Evolutionary conservation across 2,888 invertebrate species (phyloP).

Genomic region (Athalia circularis): DNA sequence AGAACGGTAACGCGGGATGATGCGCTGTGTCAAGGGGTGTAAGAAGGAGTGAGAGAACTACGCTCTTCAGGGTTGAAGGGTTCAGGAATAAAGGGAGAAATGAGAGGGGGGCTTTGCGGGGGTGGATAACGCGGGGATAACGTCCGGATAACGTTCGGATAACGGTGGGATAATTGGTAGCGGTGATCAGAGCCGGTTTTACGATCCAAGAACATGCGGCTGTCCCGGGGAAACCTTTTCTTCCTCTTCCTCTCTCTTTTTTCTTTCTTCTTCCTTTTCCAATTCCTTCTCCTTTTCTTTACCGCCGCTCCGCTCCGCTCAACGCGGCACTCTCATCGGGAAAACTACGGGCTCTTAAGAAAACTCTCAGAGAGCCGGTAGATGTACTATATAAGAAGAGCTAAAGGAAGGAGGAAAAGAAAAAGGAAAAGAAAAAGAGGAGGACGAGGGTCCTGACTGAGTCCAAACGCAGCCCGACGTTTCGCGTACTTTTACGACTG

Average conservation of each 20-base stretch:
- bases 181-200: conserved; percentile 73
- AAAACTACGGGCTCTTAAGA: conserved; percentile 55
- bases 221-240: conserved; percentile 52
- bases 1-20: conserved; percentile 56
- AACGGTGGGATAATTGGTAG: conserved; percentile 74
- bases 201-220: conserved; percentile 71
- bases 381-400: background rate
- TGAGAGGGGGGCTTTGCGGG: conserved; percentile 45
- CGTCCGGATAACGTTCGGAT: conserved; percentile 70
- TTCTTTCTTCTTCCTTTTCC: conserved; percentile 49
- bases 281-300: conserved; percentile 44
- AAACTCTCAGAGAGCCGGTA: conserved; percentile 52
- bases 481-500: conserved; percentile 70
- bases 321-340: conserved; percentile 49
- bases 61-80: conserved; percentile 60
- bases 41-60: conserved; percentile 44
- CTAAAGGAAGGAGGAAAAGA: no score
- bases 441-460: conserved; percentile 53
- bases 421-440: conserved; percentile 30
- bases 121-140: conserved; percentile 70
- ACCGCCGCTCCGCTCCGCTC: conserved; percentile 47
- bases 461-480: conserved; percentile 51
- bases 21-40: conserved; percentile 47
- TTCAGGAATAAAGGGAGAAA: conserved; percentile 53
- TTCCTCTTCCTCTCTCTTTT: conserved; percentile 47